Evolutionary conservation across 2,888 invertebrate genomes (phyloP).

Genomic region (Oxycera nigricornis): DNA sequence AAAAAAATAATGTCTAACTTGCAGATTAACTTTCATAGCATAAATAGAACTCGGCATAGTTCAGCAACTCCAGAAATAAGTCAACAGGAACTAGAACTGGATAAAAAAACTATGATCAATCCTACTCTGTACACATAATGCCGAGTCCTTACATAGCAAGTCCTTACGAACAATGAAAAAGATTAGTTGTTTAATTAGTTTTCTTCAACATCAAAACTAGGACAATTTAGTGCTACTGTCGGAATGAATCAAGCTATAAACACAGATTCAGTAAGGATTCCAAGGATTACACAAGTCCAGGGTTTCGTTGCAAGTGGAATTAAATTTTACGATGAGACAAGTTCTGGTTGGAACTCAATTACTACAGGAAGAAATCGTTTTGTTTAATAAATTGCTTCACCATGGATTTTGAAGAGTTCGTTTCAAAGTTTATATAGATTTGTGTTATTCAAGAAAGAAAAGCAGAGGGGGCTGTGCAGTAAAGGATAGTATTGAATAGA

Average conservation of each 20-base stretch:
- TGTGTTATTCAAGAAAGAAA: neutral
- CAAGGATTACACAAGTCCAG: slow-evolving; percentile 7
- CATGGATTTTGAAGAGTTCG: too few species aligned
- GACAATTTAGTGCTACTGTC: slow-evolving; percentile 8
- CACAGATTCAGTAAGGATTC: slow-evolving; percentile 26
- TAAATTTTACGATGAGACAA: neutral
- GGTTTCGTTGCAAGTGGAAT: neutral
- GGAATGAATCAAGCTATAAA: slow-evolving; percentile 25
- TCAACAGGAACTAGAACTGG: too few species aligned
- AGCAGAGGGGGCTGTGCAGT: too few species aligned
- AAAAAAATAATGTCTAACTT: too few species aligned
- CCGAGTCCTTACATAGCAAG: too few species aligned
- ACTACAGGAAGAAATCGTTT: neutral
- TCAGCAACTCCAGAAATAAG: too few species aligned
- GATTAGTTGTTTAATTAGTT: slow-evolving; percentile 39
- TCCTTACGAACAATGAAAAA: slow-evolving; percentile 24
- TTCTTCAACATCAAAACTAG: slow-evolving; percentile 25
- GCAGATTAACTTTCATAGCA: too few species aligned
- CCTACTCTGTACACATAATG: too few species aligned
- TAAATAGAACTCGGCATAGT: too few species aligned
- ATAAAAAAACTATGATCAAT: too few species aligned
- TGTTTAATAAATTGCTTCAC: neutral
- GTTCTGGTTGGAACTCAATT: neutral
- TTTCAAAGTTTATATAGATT: neutral
- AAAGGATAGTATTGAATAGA: too few species aligned